Conservation (phyloP, 2,113 vertebrate genomes). For the Spea multiplicata region DNA sequence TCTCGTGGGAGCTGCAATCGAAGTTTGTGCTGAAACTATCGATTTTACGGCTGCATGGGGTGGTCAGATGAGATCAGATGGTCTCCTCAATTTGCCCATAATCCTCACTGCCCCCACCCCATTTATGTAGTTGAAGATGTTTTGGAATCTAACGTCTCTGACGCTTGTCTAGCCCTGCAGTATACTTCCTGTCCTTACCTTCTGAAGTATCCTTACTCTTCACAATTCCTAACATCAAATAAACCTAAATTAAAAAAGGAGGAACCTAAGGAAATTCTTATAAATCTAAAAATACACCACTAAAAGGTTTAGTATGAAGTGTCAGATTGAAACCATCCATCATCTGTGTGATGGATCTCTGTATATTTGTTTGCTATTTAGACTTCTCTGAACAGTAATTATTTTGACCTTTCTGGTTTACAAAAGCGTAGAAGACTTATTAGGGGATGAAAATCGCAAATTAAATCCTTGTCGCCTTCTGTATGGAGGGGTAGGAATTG, state of each 20-base stretch:
- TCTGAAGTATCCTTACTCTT: not conserved
- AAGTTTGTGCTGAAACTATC: no score
- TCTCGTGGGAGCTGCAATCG: no score
- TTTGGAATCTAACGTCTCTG: not conserved
- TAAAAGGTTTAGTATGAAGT: constrained; percentile 13
- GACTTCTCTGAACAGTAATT: constrained; percentile 39
- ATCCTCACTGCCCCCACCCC: no score
- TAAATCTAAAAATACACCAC: not conserved
- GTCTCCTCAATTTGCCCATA: no score
- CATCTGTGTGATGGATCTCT: constrained; percentile 32
- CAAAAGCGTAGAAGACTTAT: constrained; percentile 33
- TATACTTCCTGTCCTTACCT: not conserved
- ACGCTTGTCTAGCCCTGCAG: not conserved
- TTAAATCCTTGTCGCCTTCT: constrained; percentile 22
- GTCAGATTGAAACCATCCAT: constrained; percentile 1
- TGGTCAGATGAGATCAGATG: no score
- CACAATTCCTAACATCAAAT: not conserved
- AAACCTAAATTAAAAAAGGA: constrained; percentile 4
- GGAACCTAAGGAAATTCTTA: not conserved
- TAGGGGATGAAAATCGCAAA: constrained; percentile 33
- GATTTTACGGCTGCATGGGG: no score
- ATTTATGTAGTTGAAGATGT: no score
- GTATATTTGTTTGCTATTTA: constrained; percentile 44
- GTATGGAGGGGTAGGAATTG: constrained; percentile 28
- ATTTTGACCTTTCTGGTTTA: constrained; percentile 43